phyloP scores from a whole-genome alignment of 1,140 invertebrate species.

The Brachionus rotundiformis region DNA sequence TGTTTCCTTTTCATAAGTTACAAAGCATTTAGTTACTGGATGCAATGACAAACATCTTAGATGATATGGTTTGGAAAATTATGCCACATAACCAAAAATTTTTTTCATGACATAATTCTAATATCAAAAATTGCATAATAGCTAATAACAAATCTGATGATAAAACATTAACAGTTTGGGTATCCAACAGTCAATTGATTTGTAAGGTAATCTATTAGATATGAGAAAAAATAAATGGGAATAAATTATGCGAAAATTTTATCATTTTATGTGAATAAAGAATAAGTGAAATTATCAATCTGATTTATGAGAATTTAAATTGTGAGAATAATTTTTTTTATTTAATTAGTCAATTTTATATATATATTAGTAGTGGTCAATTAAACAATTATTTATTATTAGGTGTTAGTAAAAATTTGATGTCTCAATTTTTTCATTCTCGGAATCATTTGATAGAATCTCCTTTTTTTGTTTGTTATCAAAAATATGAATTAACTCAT shows the following conservation, averaged over 20 bases:
- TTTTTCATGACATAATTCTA: constrained; percentile 28
- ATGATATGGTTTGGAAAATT: constrained; percentile 77
- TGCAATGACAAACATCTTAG: constrained; percentile 90
- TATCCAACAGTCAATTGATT: constrained; percentile 69
- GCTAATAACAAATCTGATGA: constrained; percentile 30
- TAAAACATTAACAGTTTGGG: constrained; percentile 60
- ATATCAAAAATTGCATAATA: constrained; percentile 45
- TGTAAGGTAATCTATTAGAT: background rate
- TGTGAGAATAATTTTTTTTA: background rate
- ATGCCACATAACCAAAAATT: constrained; percentile 13
- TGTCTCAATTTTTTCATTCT: background rate
- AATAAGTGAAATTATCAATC: background rate
- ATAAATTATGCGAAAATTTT: background rate
- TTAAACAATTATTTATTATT: background rate
- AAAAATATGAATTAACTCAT: background rate
- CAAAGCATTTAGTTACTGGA: constrained; percentile 78
- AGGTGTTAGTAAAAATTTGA: background rate
- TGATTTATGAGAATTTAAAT: constrained; percentile 1
- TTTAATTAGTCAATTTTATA: constrained; percentile 28
- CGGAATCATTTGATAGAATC: background rate
- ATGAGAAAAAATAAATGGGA: background rate
- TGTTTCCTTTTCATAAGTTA: constrained; percentile 84
- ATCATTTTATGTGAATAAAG: background rate
- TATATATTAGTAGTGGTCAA: background rate
- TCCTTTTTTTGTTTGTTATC: background rate